A percentile compares a stretch with the other conserved stretches of the same genome.
Evolutionary conservation across 2,797 vertebrate genomes (phyloP).

Genomic region (Manis crassicaudata): DNA sequence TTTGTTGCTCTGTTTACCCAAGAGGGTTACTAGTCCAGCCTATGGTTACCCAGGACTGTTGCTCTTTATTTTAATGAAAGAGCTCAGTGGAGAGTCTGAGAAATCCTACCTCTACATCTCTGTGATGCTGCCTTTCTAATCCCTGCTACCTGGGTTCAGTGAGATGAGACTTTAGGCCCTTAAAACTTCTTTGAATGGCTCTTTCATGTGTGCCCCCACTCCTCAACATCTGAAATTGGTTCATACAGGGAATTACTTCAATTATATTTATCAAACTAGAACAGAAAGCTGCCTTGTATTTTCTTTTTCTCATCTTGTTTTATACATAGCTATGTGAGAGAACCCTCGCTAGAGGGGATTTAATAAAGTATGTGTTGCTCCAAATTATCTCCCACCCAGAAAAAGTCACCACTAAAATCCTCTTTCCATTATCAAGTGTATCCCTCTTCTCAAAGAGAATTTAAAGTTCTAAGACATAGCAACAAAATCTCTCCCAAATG

Average conservation of each 20-base stretch:
- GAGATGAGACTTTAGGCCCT: neutral
- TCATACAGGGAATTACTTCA: neutral
- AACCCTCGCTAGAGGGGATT: neutral
- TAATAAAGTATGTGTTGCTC: neutral
- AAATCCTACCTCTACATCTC: neutral
- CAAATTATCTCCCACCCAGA: neutral
- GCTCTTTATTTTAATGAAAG: neutral
- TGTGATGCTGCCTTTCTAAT: neutral
- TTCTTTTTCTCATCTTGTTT: neutral
- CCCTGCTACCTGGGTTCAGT: neutral
- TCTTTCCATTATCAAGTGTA: neutral
- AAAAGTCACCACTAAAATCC: neutral
- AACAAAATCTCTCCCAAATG: neutral
- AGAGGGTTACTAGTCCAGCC: neutral
- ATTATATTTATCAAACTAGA: neutral
- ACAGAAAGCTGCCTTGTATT: neutral
- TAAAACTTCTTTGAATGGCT: constrained; percentile 12
- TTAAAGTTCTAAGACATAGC: neutral
- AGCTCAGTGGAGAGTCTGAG: neutral
- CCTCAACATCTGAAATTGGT: neutral
- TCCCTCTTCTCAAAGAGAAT: neutral
- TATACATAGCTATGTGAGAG: neutral
- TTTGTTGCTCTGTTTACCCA: constrained; percentile 1
- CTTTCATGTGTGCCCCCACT: neutral
- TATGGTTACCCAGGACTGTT: neutral